Base-by-base conservation (phyloP, 2,113 vertebrate species). In the Chroicocephalus ridibundus region DNA sequence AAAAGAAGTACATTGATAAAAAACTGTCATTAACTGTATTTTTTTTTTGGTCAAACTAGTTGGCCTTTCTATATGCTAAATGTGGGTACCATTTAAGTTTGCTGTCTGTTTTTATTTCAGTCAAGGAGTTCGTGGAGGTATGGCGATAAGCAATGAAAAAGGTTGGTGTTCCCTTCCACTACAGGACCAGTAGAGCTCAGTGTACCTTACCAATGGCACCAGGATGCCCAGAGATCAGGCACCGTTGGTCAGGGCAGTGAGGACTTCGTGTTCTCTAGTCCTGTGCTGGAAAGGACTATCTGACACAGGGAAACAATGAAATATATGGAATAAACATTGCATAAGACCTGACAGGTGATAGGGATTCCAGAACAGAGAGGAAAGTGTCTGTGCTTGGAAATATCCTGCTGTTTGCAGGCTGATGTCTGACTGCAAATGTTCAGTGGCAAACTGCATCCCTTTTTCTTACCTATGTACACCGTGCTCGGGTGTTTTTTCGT, bases 1-100 rank as follows among this genome's bases (percentile, higher is more conserved):
- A 40, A 74, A 96, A 94, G 69, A 14, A 78, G 38, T 55, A 93
- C 5, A 5, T 87, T 86, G 94, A 66, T 82, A 72, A 64, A 96
- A 94, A 94, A 10, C n/a, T 76, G 27, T 64, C 78, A 66, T 62
- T 88, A 72, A 27, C 27, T 84, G 25, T 21, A 13, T 15, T 8
- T 75, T 52, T 58, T 62, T 92, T 62, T 62, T 8, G 15, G 20
- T 38, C 15, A 51, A 36, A 60, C 6, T 46, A 47, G 20, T 42
- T 86, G 29, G 17, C 55, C 42, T 75, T 71, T 78, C 76, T 76
- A 8, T 55, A 49, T 27, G 49, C 40, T 93, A 75, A 69, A 69
- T 58, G 26, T 70, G 11, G 32, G 38, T n/a, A 36, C 3, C 9
- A 17, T 64, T 54, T 70, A 62, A 58, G 15, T 26, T 13, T 47